phyloP scores from a whole-genome alignment of 2,113 vertebrate species.

The Syrmaticus mikado region DNA sequence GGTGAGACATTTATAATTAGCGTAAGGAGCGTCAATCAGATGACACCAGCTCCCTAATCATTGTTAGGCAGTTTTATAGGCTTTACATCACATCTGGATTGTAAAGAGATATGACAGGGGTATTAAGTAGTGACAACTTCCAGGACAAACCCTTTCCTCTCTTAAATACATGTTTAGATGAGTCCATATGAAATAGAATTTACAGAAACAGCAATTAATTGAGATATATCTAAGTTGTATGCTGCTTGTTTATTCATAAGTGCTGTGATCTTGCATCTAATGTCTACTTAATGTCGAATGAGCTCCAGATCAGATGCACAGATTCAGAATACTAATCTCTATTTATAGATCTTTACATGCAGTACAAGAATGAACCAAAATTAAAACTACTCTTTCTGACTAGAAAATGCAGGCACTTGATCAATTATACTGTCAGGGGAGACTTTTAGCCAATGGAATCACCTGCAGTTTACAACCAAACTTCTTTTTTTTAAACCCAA shows the following conservation, averaged over 20 bases:
- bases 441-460: neutral
- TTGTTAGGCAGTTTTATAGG: conserved; percentile 23
- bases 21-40: neutral
- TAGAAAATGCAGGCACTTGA: neutral
- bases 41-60: conserved; percentile 6
- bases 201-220: neutral
- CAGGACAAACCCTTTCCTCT: conserved; percentile 5
- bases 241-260: neutral
- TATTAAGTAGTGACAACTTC: conserved; percentile 13
- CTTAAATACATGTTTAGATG: neutral
- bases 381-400: neutral
- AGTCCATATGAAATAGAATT: neutral
- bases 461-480: neutral
- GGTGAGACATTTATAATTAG: conserved; percentile 10
- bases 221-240: neutral
- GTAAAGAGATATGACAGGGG: conserved; percentile 18
- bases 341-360: neutral
- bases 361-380: neutral
- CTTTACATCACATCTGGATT: neutral
- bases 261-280: neutral
- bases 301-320: neutral
- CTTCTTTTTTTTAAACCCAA: neutral
- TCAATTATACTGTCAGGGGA: neutral
- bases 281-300: neutral
- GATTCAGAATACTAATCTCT: neutral